Evolutionary conservation across 2,888 invertebrate species (phyloP).

Genomic region (Calliphora vomitoria): DNA sequence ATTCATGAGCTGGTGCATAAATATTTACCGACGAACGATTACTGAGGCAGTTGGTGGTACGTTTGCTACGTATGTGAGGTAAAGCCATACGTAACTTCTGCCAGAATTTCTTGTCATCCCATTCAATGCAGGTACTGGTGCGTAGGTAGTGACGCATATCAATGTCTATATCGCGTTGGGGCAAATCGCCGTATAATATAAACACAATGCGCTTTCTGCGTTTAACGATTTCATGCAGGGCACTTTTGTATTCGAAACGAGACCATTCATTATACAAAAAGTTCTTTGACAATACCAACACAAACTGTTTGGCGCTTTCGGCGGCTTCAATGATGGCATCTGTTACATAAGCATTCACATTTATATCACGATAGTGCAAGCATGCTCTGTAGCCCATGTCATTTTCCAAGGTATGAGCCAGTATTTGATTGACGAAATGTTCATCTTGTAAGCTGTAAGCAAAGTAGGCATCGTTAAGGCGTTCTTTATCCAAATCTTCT

Average conservation of each 20-base stretch:
- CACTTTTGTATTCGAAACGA: conserved; percentile 96
- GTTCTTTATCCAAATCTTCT: conserved; percentile 88
- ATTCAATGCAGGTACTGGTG: conserved; percentile 95
- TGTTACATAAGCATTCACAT: conserved; percentile 93
- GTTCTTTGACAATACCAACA: conserved; percentile 95
- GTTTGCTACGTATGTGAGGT: conserved; percentile 86
- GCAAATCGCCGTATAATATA: conserved; percentile 94
- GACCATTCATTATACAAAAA: conserved; percentile 98
- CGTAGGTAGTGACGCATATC: conserved; percentile 95
- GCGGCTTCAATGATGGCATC: conserved; percentile 97
- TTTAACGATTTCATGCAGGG: conserved; percentile 95
- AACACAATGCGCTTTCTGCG: conserved; percentile 94
- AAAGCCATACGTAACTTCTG: conserved; percentile 96
- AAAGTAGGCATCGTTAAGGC: conserved; percentile 95
- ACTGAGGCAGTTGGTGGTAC: conserved; percentile 80
- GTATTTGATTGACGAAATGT: conserved; percentile 94
- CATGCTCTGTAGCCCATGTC: conserved; percentile 94
- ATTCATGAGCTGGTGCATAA: conserved; percentile 87
- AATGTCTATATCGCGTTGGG: conserved; percentile 94
- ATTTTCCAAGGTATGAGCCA: conserved; percentile 94
- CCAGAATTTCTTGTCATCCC: conserved; percentile 98
- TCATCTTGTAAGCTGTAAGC: conserved; percentile 97
- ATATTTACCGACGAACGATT: conserved; percentile 88
- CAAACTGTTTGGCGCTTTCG: conserved; percentile 94
- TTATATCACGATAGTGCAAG: conserved; percentile 96